Percentiles rank a stretch among this genome's conserved stretches.
Conservation (phyloP, 2,113 vertebrate genomes). For the Xerus inauris region DNA sequence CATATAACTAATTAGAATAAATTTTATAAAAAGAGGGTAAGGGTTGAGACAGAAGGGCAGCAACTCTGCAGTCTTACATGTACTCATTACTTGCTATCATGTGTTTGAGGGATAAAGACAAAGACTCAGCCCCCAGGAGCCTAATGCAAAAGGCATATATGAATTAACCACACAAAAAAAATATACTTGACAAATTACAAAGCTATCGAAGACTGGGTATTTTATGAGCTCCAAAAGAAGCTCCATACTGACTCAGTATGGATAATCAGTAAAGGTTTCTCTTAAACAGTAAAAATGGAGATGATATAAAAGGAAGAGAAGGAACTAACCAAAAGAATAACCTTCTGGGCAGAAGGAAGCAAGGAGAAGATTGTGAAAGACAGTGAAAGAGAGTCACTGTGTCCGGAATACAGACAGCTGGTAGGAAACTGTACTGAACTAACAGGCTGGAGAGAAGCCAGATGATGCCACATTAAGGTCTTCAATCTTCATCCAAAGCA, state of each 20-base stretch:
- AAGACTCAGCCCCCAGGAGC: neutral
- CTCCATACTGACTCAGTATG: too few species aligned
- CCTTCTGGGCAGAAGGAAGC: neutral
- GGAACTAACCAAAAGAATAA: neutral
- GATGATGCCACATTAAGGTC: neutral
- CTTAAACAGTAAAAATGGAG: neutral
- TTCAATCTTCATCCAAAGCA: conserved; percentile 6
- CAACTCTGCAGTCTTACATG: neutral
- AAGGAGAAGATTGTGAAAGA: neutral
- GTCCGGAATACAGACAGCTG: neutral
- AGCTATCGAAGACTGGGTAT: neutral
- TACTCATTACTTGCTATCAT: neutral
- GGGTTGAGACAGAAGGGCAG: neutral
- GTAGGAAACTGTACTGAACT: neutral
- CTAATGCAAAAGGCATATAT: neutral
- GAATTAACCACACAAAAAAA: neutral
- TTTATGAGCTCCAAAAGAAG: conserved; percentile 18
- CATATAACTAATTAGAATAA: too few species aligned
- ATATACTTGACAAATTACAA: neutral
- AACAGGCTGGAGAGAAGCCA: neutral
- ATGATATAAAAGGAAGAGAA: neutral
- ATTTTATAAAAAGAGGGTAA: too few species aligned
- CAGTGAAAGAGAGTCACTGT: neutral
- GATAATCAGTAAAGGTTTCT: neutral
- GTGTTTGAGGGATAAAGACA: neutral